A percentile compares a stretch with the other conserved stretches of the same genome.
Evolutionary conservation across 1,140 invertebrate genomes (phyloP).

Genomic region (Pectinophora gossypiella): DNA sequence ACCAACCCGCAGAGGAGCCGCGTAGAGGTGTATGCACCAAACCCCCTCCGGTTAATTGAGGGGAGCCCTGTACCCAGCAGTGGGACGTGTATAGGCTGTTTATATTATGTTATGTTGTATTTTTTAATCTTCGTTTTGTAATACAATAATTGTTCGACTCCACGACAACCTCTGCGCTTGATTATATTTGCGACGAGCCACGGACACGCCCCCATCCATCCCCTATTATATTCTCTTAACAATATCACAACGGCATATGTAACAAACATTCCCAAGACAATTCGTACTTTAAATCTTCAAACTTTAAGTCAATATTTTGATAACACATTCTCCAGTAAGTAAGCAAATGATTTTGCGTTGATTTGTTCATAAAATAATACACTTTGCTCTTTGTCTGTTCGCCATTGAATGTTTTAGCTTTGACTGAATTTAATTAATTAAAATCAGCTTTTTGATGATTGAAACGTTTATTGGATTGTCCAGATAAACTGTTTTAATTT

Average conservation of each 20-base stretch:
- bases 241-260: slow-evolving; percentile 37
- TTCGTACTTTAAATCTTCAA: slow-evolving; percentile 23
- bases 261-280: slow-evolving; percentile 10
- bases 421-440: slow-evolving; percentile 72
- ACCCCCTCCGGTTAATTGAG: too few species aligned
- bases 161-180: slow-evolving; percentile 43
- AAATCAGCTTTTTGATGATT: slow-evolving; percentile 47
- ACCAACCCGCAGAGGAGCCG: too few species aligned
- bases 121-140: too few species aligned
- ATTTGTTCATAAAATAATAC: slow-evolving; percentile 74
- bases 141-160: slow-evolving; percentile 21
- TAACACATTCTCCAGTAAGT: slow-evolving; percentile 31
- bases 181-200: slow-evolving; percentile 71
- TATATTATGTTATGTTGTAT: too few species aligned
- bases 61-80: too few species aligned
- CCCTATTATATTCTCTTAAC: slow-evolving; percentile 60
- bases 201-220: slow-evolving; percentile 68
- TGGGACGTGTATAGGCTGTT: too few species aligned
- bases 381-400: slow-evolving; percentile 73
- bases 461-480: slow-evolving; percentile 13
- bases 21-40: too few species aligned
- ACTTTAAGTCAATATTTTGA: slow-evolving; percentile 16
- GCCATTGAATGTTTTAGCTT: slow-evolving; percentile 64
- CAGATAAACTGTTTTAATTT: slow-evolving; percentile 5
- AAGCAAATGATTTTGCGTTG: slow-evolving; percentile 45